These are phyloP conservation scores for Lasaia peninsularis DNA, from an alignment of 1,140 invertebrate genomes.

Conservation along the genomic window DNA sequence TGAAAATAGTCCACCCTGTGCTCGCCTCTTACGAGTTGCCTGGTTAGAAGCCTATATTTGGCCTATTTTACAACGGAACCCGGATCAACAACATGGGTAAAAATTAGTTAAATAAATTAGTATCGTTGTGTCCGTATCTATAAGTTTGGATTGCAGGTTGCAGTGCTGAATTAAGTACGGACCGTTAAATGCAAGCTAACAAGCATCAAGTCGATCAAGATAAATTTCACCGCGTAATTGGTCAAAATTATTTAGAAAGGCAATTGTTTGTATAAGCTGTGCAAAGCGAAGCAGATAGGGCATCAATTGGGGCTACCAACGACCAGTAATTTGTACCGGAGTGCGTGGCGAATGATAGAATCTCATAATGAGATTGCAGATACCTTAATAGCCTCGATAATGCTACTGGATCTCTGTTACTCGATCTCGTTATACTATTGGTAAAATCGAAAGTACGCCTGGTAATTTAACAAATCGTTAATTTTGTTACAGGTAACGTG, in stretches of 20 bases:
- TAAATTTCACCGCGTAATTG: slow-evolving; percentile 24
- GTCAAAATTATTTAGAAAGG: slow-evolving; percentile 27
- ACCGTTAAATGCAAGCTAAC: slow-evolving; percentile 5
- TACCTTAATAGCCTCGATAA: slow-evolving; percentile 2
- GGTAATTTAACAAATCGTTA: no score
- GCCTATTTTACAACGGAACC: no score
- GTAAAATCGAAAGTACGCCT: not conserved
- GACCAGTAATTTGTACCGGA: not conserved
- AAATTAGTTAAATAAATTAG: no score
- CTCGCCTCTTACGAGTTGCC: no score
- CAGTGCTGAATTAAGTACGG: no score
- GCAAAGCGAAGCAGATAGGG: slow-evolving; percentile 4
- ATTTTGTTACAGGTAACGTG: no score
- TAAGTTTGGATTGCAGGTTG: no score
- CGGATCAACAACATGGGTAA: no score
- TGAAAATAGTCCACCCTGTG: no score
- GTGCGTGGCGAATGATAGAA: not conserved
- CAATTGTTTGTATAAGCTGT: slow-evolving; percentile 28
- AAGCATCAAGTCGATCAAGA: slow-evolving; percentile 17
- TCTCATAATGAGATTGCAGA: slow-evolving; percentile 4
- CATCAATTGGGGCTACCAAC: slow-evolving; percentile 6
- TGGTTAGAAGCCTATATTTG: no score
- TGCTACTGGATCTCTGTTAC: slow-evolving; percentile 1
- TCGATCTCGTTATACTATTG: not conserved
- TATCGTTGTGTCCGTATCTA: no score